Conservation (phyloP, 2,888 invertebrate species). For the Cantharis rustica region DNA sequence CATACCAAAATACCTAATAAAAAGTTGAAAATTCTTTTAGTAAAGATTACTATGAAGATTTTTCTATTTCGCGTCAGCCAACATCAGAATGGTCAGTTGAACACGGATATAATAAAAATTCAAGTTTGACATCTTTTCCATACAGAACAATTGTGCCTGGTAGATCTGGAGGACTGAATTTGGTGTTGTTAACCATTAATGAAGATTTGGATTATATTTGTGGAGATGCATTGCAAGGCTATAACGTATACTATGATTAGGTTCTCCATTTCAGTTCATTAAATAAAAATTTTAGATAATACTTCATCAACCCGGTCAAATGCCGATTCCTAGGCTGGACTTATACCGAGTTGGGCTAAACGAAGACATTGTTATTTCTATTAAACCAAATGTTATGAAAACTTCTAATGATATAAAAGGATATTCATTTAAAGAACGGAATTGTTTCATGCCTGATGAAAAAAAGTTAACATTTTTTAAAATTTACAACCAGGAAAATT, state of each 20-base stretch:
- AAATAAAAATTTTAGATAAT: slow-evolving; percentile 58
- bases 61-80: slow-evolving; percentile 44
- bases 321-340: slow-evolving; percentile 69
- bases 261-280: neutral
- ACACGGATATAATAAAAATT: slow-evolving; percentile 61
- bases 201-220: slow-evolving; percentile 67
- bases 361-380: slow-evolving; percentile 72
- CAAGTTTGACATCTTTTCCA: slow-evolving; percentile 66
- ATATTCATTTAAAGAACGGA: slow-evolving; percentile 68
- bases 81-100: slow-evolving; percentile 65
- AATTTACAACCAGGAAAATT: slow-evolving; percentile 74
- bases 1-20: neutral
- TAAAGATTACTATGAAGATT: slow-evolving; percentile 34
- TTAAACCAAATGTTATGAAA: slow-evolving; percentile 77
- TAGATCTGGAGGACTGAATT: slow-evolving; percentile 4
- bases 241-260: neutral
- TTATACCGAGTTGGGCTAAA: slow-evolving; percentile 72
- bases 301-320: slow-evolving; percentile 71
- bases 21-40: neutral
- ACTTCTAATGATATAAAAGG: slow-evolving; percentile 68
- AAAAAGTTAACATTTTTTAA: slow-evolving; percentile 67
- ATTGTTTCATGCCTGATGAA: slow-evolving; percentile 72
- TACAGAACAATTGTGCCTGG: slow-evolving; percentile 52
- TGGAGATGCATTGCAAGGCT: slow-evolving; percentile 27
- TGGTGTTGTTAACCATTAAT: neutral